Base-by-base conservation (phyloP, 2,113 vertebrate genomes). In the Rhabdornis inornatus region DNA sequence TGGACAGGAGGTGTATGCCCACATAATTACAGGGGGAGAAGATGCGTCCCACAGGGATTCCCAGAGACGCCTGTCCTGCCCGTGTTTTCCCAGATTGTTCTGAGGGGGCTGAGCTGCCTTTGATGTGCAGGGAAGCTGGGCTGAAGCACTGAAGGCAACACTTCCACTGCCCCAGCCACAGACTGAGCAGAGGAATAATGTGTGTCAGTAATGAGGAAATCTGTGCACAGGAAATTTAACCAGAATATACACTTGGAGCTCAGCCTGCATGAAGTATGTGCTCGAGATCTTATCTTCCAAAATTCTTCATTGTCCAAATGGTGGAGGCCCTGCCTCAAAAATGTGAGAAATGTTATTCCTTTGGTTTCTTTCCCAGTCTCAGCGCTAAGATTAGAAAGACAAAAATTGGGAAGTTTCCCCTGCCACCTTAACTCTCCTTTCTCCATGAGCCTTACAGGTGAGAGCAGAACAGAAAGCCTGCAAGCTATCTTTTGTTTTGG, bases 201-300 rank as follows among this genome's bases (percentile, higher is more conserved):
- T 45, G 53, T 65, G 87, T 61, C 86, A 82, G 27, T 57, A 64
- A 50, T 0, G 42, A 90, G 80, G 60, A 77, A 87, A 92, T 50
- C 75, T 65, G 39, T 14, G 78, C 74, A 70, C 65, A 80, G 83
- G 84, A 96, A 80, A 92, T 70, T 72, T 53, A 69, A 86, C 20
- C 75, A 94, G 81, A 92, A 71, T 27, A 93, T 50, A 28, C 3
- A 37, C 70, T 93, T 92, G 89, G 89, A 90, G 80, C 76, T 83
- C 75, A 63, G 92, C 79, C 82, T 71, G 59, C 65, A 78, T 28
- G 28, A 83, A 96, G 39, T 75, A 79, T 79, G 68, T 72, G 59
- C 89, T 87, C 23, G 4, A 91, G 92, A 96, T 92, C 82, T 91
- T 96, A 96, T 96, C 95, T 93, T 59, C 69, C 69, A 56, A 83